Evolutionary conservation across 2,888 invertebrate genomes (phyloP).

Genomic region (Coenonympha arcania): DNA sequence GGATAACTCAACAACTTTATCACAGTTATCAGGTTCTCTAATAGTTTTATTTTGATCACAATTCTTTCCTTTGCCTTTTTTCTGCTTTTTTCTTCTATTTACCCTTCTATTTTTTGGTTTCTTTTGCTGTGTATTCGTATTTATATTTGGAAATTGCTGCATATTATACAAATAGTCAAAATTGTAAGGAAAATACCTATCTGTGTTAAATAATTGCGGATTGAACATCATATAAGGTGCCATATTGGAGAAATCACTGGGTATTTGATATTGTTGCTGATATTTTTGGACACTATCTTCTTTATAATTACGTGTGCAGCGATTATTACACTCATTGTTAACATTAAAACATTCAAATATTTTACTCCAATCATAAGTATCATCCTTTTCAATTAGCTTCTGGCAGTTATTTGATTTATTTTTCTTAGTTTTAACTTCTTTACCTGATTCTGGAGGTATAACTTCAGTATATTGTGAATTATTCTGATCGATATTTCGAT

Average conservation of each 20-base stretch:
- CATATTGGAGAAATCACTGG: conserved; percentile 19
- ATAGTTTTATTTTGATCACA: neutral
- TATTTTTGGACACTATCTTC: conserved; percentile 3
- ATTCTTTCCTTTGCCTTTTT: neutral
- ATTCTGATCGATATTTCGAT: neutral
- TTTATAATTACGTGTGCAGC: conserved; percentile 17
- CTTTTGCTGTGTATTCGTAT: conserved; percentile 14
- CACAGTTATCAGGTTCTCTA: neutral
- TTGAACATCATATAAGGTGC: conserved; percentile 14
- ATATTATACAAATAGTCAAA: conserved; percentile 29
- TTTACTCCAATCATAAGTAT: neutral
- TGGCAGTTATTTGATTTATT: neutral
- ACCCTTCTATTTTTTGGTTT: conserved; percentile 18
- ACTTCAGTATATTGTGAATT: neutral
- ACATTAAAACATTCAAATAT: conserved; percentile 18
- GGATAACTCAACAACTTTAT: conserved; percentile 5
- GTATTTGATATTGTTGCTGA: conserved; percentile 8
- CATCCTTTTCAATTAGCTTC: neutral
- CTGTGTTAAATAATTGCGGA: neutral
- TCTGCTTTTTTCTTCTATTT: conserved; percentile 12
- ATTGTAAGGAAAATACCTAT: conserved; percentile 26
- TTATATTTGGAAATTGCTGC: conserved; percentile 16
- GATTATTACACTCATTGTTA: conserved; percentile 22
- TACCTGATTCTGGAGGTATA: neutral
- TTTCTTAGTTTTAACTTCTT: neutral